Base-by-base conservation (phyloP, 2,888 invertebrate genomes). In the Flexamia atlantica region DNA sequence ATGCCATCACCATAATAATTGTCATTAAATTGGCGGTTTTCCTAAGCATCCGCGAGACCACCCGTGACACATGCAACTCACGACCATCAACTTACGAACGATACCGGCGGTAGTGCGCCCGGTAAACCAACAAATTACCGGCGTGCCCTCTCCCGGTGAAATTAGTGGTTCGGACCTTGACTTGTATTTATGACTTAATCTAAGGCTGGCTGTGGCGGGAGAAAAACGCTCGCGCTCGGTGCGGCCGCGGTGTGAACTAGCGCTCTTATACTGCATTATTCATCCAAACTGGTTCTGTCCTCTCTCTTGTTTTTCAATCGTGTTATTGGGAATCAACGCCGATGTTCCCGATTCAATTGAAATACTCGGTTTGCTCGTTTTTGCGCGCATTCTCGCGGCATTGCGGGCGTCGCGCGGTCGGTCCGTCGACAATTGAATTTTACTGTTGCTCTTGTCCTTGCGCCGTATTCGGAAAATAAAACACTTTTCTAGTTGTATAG, bases 171-270 rank as follows among this genome's bases (percentile, higher is more conserved):
- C 76, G 50, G 40, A 76, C 46, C 46, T 76, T 76, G 76, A 76
- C 76, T 76, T 76, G n/a, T 76, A 76, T 76, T 76, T 76, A 76
- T 76, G 76, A 76, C 76, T 76, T 76, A 76, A 76, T 76, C 76
- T 76, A 76, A 76, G 46, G 50, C 40, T 50, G 76, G n/a, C 14
- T 28, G 4, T 17, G 20, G 42, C 53, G 23, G 20, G 36, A 36
- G 70, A 42, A 42, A 72, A 72, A 72, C 40, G 42, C 36, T 23
- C 36, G 72, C 72, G 76, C 76, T 28, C 76, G 76, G 28, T 28
- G 64, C 46, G 42, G 50, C 46, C 46, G 28, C 76, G 30, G 76
- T 76, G 76, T 50, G 76, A 76, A 76, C 76, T 76, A 42, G 42
- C 50, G 46, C 46, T 12, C 76, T 28, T 1, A 23, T 42, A 9